A percentile compares a stretch with the other conserved stretches of the same genome.
Evolutionary conservation across 2,113 vertebrate species (phyloP).

Genomic region (Myanophis thanlyinensis): DNA sequence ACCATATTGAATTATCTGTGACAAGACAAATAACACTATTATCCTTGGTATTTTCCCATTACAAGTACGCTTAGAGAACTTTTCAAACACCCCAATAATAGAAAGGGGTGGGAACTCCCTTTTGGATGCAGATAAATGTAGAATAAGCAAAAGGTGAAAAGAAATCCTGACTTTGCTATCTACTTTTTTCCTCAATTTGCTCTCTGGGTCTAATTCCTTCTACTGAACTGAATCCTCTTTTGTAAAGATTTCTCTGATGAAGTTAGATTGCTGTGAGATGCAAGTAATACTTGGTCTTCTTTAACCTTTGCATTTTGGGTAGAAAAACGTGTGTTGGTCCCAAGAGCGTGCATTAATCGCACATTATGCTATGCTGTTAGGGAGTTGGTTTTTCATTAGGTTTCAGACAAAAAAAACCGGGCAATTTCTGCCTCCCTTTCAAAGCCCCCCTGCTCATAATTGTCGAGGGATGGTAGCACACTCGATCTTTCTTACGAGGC

Average conservation of each 20-base stretch:
- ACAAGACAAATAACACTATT: slow-evolving; percentile 45
- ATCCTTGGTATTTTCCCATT: slow-evolving; percentile 10
- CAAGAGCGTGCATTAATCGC: neutral
- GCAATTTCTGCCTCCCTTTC: neutral
- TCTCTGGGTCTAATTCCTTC: neutral
- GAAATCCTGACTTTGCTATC: neutral
- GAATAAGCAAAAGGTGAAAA: neutral
- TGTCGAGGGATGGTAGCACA: neutral
- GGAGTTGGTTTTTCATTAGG: neutral
- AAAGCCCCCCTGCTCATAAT: neutral
- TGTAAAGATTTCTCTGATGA: neutral
- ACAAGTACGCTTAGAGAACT: slow-evolving; percentile 5
- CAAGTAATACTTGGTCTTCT: neutral
- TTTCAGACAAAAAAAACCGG: neutral
- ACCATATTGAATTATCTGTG: slow-evolving; percentile 23
- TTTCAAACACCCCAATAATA: slow-evolving; percentile 1
- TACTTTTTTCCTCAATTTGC: neutral
- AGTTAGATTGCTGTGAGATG: neutral
- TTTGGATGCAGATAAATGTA: slow-evolving; percentile 8
- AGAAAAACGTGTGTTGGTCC: neutral
- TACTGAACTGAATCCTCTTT: neutral
- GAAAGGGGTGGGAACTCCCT: slow-evolving; percentile 18
- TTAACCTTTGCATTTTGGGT: neutral
- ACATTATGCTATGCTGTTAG: neutral
- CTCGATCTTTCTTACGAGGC: neutral